A percentile compares a stretch with the other conserved stretches of the same genome.
Conservation (phyloP, 2,888 invertebrate species). For the Auanema freiburgensis region DNA sequence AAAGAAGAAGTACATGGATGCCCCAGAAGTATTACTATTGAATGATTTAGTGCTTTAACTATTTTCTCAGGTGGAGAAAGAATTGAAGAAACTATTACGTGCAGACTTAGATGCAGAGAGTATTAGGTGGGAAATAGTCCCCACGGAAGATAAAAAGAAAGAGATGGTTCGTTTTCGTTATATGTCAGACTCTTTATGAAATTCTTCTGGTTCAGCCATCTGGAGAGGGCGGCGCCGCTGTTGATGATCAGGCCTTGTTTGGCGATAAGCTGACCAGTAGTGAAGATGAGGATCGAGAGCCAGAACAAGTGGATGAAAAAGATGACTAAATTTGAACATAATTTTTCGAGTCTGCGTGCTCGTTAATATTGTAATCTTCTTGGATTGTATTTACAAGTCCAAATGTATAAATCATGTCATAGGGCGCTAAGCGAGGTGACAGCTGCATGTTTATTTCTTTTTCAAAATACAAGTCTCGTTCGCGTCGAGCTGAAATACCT, state of each 20-base stretch:
- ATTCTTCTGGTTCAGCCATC: not conserved
- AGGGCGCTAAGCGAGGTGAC: not conserved
- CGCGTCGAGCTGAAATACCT: not conserved
- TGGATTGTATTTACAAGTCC: not conserved
- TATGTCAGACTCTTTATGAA: not conserved
- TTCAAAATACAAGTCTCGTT: not conserved
- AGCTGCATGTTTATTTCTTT: not conserved
- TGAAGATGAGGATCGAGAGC: slow-evolving; percentile 21
- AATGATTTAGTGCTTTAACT: not conserved
- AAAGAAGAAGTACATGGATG: slow-evolving; percentile 77
- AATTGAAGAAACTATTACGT: slow-evolving; percentile 84
- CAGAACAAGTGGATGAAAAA: slow-evolving; percentile 16
- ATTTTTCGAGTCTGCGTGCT: not conserved
- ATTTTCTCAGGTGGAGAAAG: slow-evolving; percentile 84
- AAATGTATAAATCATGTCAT: slow-evolving; percentile 2
- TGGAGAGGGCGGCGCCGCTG: not conserved
- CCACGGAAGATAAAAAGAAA: slow-evolving; percentile 42
- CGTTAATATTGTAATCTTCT: not conserved
- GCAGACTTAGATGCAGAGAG: slow-evolving; percentile 56
- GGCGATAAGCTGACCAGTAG: slow-evolving; percentile 21
- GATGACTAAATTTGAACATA: slow-evolving; percentile 11
- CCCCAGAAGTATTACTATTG: slow-evolving; percentile 55
- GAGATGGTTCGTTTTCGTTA: not conserved
- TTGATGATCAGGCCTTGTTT: slow-evolving; percentile 15
- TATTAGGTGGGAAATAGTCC: slow-evolving; percentile 56